Evolutionary conservation across 2,113 vertebrate genomes (phyloP), one percentile per base, ranked within the genome.

Genomic region (Strix uralensis): DNA sequence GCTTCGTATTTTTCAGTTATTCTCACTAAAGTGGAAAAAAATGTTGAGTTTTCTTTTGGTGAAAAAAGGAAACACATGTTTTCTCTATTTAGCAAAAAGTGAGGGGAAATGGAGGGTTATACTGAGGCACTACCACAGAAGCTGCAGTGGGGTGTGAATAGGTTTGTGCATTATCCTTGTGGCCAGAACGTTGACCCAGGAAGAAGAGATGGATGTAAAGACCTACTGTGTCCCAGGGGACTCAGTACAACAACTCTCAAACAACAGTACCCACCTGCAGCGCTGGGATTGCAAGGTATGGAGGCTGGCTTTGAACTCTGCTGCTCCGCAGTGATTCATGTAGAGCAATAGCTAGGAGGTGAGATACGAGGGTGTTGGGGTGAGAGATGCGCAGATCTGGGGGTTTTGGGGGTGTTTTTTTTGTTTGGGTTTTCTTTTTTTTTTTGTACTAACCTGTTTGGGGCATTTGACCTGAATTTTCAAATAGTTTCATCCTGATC

Each of bases 251-350:
- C 40, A 42, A 42, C 40, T 42, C 34, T 52, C 40, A 40, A 42
- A 54, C 0, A 2, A 4, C 29, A 22, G 20, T 34, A n/a, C 40
- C 61, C 2, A 0, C 3, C 44, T 46, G 44, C 44, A 11, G 26
- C 1, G 3, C 27, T 44, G 27, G 73, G 47, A 55, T 38, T 1
- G 1, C 55, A 61, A 34, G 15, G 19, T 36, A 5, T 3, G 27
- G 54, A 67, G 73, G 21, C 46, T 47, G 26, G 61, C 46, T 79
- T 29, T 25, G 26, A 54, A 32, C 30, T 49, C 5, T 1, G 18
- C 61, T 62, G 73, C 42, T 61, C 52, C 19, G 6, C 34, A 11
- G 81, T 38, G 61, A 36, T 54, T 88, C 23, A 17, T 13, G 15
- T 30, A n/a, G 27, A 81, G 55, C 61, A 69, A 15, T 17, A 44